Evolutionary conservation across 2,113 vertebrate species (phyloP).

Genomic region (Excalfactoria chinensis): DNA sequence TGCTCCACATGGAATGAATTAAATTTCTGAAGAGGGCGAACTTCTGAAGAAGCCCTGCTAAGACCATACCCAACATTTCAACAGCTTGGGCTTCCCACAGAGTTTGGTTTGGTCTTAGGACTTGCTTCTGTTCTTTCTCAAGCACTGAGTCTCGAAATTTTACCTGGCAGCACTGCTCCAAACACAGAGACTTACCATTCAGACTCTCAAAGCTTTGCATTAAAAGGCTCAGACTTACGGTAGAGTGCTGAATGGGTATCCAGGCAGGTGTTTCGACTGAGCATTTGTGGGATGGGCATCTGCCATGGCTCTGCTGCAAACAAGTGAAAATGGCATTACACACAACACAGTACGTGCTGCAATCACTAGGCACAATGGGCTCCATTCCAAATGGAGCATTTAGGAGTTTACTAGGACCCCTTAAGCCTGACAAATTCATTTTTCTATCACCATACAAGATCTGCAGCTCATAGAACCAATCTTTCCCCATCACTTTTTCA

Average conservation of each 20-base stretch:
- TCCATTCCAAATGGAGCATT: slow-evolving; percentile 1
- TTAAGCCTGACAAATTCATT: slow-evolving; percentile 4
- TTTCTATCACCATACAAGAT: slow-evolving; percentile 2
- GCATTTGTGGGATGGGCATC: slow-evolving; percentile 82
- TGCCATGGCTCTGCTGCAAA: slow-evolving; percentile 83
- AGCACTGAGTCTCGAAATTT: background rate
- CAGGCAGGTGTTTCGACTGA: slow-evolving; percentile 81
- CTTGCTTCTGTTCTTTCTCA: background rate
- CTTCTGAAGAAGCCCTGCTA: background rate
- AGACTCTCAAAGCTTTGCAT: slow-evolving; percentile 58
- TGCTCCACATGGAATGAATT: background rate
- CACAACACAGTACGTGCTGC: slow-evolving; percentile 41
- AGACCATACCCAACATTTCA: background rate
- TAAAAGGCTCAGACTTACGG: slow-evolving; percentile 78
- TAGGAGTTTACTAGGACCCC: background rate
- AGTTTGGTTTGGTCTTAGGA: background rate
- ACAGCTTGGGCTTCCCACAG: background rate
- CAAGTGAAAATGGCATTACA: slow-evolving; percentile 71
- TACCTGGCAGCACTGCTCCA: background rate
- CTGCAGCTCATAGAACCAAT: background rate
- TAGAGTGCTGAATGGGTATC: slow-evolving; percentile 83
- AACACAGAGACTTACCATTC: slow-evolving; percentile 37
- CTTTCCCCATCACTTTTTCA: background rate
- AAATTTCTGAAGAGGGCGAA: background rate
- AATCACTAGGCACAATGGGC: background rate